Evolutionary conservation across 2,113 vertebrate genomes (phyloP), one percentile per base, ranked within the genome.

Genomic region (Phrynosoma blainvillii): DNA sequence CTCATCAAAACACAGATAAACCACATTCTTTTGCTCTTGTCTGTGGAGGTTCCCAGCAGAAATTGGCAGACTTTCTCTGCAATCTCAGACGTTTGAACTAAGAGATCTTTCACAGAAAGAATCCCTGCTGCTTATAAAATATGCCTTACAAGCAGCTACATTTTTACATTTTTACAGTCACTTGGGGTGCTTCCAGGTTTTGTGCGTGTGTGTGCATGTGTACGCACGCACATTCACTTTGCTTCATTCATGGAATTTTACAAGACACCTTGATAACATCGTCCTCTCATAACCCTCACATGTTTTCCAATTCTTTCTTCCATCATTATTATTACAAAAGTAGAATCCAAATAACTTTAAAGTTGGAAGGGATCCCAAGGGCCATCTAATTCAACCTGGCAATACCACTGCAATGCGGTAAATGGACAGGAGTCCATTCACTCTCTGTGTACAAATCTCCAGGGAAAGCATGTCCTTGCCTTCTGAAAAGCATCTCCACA

Each of bases 1-100:
- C 91, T 97, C 96, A 96, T 95, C 90, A 94, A 95, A 96, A 95
- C 87, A 90, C 92, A 92, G 95, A 97, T 96, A 95, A 95, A 96
- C 94, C 3, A 21, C 95, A 96, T 97, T 96, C 96, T 93, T 97
- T 92, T 76, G 86, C 84, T 70, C 88, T 89, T 91, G 87, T 90
- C 92, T 79, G 65, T 81, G 71, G 91, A 92, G 84, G 91, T 88
- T 87, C 89, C 95, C 90, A 89, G 90, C 92, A 94, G n/a, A 83
- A 77, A 73, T 77, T 70, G 62, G 92, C 93, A 93, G 93, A 87
- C 85, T 79, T 47, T 94, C 27, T 90, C 88, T 91, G 32, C 82
- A 81, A 82, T 90, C 78, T 94, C 83, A 81, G 92, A 83, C 89
- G 1, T 89, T 94, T 74, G 82, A 80, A 77, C 89, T 80, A n/a